phyloP scores from a whole-genome alignment of 2,797 vertebrate species.

The Orientallactaga sibirica region DNA sequence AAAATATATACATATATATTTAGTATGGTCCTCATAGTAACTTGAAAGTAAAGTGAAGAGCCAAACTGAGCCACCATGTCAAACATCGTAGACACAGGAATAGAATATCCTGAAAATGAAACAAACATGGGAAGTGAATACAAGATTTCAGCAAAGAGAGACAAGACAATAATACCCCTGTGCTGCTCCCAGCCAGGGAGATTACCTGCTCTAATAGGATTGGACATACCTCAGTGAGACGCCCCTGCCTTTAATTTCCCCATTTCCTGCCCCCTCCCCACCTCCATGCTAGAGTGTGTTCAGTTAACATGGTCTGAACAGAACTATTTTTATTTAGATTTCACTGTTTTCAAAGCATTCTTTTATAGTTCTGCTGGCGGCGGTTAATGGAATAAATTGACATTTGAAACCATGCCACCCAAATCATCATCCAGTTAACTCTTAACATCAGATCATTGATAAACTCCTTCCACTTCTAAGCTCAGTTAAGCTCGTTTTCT shows the following conservation, averaged over 20 bases:
- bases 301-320: constrained; percentile 53
- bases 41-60: constrained; percentile 27
- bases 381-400: not conserved
- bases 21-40: not conserved
- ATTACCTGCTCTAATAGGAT: constrained; percentile 86
- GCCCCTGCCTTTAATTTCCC: constrained; percentile 50
- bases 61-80: constrained; percentile 33
- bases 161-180: constrained; percentile 70
- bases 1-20: not conserved
- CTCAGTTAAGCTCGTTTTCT: not conserved
- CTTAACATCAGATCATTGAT: not conserved
- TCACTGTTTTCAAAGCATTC: constrained; percentile 40
- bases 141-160: not conserved
- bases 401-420: constrained; percentile 10
- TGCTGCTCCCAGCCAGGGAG: constrained; percentile 80
- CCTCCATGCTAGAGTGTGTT: constrained; percentile 51
- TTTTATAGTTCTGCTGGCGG: constrained; percentile 29
- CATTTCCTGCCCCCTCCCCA: constrained; percentile 66
- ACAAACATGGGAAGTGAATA: constrained; percentile 64
- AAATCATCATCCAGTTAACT: not conserved
- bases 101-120: constrained; percentile 71
- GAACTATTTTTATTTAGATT: constrained; percentile 48
- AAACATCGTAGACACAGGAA: constrained; percentile 48
- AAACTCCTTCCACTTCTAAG: not conserved
- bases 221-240: constrained; percentile 84